Conservation (phyloP, 2,797 vertebrate species). For the Gymnothorax reevesii region DNA sequence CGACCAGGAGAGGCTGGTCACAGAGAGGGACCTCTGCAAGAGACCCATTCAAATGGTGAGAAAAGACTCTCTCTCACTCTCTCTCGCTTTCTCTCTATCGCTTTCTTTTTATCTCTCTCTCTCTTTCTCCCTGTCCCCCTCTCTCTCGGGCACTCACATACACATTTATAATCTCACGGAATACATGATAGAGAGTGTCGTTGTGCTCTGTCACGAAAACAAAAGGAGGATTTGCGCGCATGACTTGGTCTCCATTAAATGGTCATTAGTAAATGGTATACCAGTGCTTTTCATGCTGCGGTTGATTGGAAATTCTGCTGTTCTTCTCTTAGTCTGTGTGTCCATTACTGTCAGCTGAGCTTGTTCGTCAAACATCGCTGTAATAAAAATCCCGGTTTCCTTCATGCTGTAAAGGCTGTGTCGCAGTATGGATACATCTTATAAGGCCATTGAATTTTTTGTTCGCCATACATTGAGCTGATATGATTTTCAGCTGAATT, state of each 20-base stretch:
- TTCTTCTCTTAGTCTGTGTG: background rate
- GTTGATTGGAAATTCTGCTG: background rate
- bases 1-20: slow-evolving; percentile 92
- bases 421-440: background rate
- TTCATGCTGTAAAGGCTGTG: background rate
- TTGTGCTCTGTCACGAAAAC: slow-evolving; percentile 57
- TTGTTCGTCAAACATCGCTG: background rate
- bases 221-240: slow-evolving; percentile 58
- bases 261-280: slow-evolving; percentile 62
- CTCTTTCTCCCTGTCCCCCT: background rate
- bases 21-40: slow-evolving; percentile 89
- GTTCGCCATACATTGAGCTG: background rate
- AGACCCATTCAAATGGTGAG: slow-evolving; percentile 97
- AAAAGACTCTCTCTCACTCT: slow-evolving; percentile 6
- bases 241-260: slow-evolving; percentile 63
- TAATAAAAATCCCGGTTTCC: background rate
- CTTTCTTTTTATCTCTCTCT: background rate
- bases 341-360: background rate
- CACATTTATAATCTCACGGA: slow-evolving; percentile 15
- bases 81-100: background rate
- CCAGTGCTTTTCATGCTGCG: slow-evolving; percentile 47
- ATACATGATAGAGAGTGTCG: slow-evolving; percentile 26
- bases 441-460: background rate
- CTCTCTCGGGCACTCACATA: background rate
- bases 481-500: background rate